Base-by-base conservation (phyloP, 2,797 vertebrate genomes). In the Acipenser ruthenus region DNA sequence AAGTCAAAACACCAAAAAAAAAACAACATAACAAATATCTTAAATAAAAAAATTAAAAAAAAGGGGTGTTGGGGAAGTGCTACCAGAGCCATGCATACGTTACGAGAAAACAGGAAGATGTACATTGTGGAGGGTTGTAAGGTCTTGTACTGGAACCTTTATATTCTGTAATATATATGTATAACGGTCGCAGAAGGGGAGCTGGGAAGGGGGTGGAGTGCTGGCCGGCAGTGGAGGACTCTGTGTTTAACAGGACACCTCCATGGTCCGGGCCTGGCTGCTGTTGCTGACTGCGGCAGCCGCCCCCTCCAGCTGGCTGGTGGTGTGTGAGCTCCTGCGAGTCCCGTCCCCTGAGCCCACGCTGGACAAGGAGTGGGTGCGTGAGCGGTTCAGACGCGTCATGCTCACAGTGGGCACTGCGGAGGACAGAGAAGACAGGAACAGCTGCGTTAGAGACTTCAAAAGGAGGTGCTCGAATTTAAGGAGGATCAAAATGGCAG, bases 351-450 rank as follows among this genome's bases (percentile, higher is more conserved):
- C 81, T 3, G 95, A 95, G 73, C 92, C 88, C 49, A 93, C 79
- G 13, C 94, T 97, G 12, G 95, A 94, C 62, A 93, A 88, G 0
- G 95, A 96, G 78, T 94, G 92, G 61, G 93, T 94, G 65, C 94
- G 91, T 70, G 94, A 94, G 67, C 94, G 94, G 60, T 88, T 86
- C 75, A 96, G 82, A 56, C 95, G 87, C 64, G 94, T 95, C 95
- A 98, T 95, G 49, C 91, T 90, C 8, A 85, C 95, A 7, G 93
- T 89, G 50, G 95, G 93, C 90, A 98, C 95, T 99, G 87, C 49
- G 83, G 69, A 78, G 64, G 84, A 70, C 75, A 53, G 56, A 1
- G 3, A 68, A 73, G 64, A 67, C 66, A 65, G 37, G 65, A 61
- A n/a, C 23, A 67, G 60, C 49, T 66, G 56, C 64, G 13, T 63